phyloP scores from a whole-genome alignment of 2,888 invertebrate genomes.

The Dolomedes plantarius region DNA sequence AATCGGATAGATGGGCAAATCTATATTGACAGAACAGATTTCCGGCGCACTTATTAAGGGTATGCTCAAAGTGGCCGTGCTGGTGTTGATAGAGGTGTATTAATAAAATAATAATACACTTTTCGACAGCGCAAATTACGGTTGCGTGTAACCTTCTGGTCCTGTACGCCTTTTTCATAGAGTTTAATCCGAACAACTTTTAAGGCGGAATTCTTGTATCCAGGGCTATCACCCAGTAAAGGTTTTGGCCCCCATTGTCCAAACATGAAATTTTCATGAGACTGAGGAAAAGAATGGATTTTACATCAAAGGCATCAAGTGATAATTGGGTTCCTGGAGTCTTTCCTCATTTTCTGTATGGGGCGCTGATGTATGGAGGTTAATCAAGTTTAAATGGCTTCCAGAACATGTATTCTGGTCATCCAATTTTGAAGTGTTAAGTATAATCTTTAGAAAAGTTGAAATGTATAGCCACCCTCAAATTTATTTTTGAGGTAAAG shows the following conservation, averaged over 20 bases:
- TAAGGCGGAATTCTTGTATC: not conserved
- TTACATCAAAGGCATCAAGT: constrained; percentile 27
- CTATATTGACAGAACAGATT: constrained; percentile 34
- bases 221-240: constrained; percentile 34
- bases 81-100: constrained; percentile 34
- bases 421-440: not conserved
- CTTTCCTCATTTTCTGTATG: constrained; percentile 14
- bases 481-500: too few species aligned
- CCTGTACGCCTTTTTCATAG: not conserved
- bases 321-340: constrained; percentile 42
- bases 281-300: not conserved
- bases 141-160: not conserved
- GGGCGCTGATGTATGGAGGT: not conserved
- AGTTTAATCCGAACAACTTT: not conserved
- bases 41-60: not conserved
- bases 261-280: constrained; percentile 58
- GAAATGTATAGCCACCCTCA: too few species aligned
- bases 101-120: constrained; percentile 43
- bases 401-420: not conserved
- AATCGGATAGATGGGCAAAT: constrained; percentile 10
- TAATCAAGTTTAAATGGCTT: not conserved
- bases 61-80: constrained; percentile 7
- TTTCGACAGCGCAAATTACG: constrained; percentile 30
- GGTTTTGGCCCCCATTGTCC: constrained; percentile 36
- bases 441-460: not conserved